Evolutionary conservation across 2,888 invertebrate species (phyloP).

Genomic region (Lochmaea crataegi): DNA sequence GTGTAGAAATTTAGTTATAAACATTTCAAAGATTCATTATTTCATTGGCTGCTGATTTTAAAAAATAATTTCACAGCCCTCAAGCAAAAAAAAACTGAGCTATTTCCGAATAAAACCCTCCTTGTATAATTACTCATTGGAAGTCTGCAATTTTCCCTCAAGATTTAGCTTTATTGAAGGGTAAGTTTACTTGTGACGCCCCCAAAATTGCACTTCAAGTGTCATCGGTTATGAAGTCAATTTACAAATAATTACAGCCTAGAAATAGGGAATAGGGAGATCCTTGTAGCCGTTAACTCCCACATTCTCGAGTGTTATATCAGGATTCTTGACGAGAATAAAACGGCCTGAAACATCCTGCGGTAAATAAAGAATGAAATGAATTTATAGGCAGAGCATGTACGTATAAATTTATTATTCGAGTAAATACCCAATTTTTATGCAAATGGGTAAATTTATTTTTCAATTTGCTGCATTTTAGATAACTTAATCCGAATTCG

Average conservation of each 20-base stretch:
- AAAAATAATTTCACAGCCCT: too few relatives aligned
- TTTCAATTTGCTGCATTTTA: neutral
- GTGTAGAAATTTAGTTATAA: too few relatives aligned
- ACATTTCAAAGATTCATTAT: too few relatives aligned
- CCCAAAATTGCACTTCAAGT: conserved; percentile 59
- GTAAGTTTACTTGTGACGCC: conserved; percentile 44
- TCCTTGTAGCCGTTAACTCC: conserved; percentile 17
- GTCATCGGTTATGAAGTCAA: conserved; percentile 64
- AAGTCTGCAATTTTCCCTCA: conserved; percentile 21
- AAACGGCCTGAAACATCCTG: neutral
- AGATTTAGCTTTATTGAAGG: conserved; percentile 29
- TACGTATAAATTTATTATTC: too few relatives aligned
- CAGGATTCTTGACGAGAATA: neutral
- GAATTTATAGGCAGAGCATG: neutral
- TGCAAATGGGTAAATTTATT: too few relatives aligned
- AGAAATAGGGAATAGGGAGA: conserved; percentile 25
- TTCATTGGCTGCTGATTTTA: too few relatives aligned
- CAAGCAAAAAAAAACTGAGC: neutral
- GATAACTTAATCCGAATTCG: too few relatives aligned
- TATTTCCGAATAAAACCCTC: neutral
- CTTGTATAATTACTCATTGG: neutral
- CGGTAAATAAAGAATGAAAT: neutral
- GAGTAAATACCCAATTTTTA: too few relatives aligned
- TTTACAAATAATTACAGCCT: conserved; percentile 63
- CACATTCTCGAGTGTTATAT: conserved; percentile 1